Percentiles rank a stretch among this genome's conserved stretches.
These are phyloP conservation scores for Deroptyus accipitrinus DNA, from an alignment of 2,113 vertebrate species.

Conservation along the genomic window DNA sequence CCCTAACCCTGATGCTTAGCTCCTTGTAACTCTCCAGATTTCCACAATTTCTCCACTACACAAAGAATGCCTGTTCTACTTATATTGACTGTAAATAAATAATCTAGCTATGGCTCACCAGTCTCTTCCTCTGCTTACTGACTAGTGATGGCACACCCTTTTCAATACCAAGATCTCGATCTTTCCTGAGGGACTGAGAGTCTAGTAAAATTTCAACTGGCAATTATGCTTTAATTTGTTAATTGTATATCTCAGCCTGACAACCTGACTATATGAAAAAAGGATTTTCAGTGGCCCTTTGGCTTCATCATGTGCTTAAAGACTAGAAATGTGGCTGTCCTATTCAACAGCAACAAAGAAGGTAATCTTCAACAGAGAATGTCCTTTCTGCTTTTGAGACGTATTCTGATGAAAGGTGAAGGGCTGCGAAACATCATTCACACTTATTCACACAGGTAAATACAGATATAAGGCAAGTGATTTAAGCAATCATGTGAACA, in stretches of 20 bases:
- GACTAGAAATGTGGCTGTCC: not conserved
- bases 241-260: not conserved
- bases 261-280: not conserved
- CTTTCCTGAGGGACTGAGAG: not conserved
- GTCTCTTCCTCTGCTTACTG: not conserved
- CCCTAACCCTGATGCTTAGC: rapidly evolving
- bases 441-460: not conserved
- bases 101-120: not conserved
- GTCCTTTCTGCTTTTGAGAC: not conserved
- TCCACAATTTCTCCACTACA: not conserved
- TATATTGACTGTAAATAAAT: not conserved
- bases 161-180: not conserved
- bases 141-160: not conserved
- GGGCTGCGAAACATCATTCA: not conserved
- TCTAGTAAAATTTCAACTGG: not conserved
- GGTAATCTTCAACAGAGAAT: not conserved
- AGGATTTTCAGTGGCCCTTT: not conserved
- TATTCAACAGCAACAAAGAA: not conserved
- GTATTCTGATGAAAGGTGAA: not conserved
- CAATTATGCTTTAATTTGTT: not conserved
- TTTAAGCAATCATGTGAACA: not conserved
- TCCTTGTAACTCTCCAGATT: not conserved
- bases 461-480: not conserved
- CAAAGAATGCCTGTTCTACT: not conserved
- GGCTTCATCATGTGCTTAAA: not conserved